Percentiles rank a stretch among this genome's conserved stretches.
These are phyloP conservation scores for Gymnorhina tibicen DNA, from an alignment of 2,113 vertebrate genomes.

Conservation along the genomic window DNA sequence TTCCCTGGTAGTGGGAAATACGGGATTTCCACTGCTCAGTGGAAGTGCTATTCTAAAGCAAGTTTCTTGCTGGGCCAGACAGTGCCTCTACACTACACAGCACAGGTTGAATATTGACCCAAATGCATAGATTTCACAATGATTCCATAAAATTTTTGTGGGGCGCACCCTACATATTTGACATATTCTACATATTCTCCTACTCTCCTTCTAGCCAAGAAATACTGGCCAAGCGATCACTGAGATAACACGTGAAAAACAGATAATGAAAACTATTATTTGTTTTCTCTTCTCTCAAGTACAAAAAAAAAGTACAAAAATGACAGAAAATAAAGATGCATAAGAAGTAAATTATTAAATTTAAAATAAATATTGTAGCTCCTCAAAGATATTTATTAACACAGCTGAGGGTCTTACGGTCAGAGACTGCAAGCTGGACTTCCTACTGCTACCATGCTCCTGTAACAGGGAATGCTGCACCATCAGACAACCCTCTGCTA, in stretches of 20 bases:
- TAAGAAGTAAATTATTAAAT: background rate
- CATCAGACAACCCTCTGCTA: background rate
- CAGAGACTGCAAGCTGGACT: background rate
- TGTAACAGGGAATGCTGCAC: background rate
- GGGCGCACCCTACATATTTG: background rate
- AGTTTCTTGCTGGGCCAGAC: background rate
- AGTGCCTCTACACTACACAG: background rate
- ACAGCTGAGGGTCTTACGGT: background rate
- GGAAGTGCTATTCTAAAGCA: background rate
- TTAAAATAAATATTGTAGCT: background rate
- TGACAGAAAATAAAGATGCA: background rate
- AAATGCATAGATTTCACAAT: background rate
- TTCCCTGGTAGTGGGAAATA: background rate
- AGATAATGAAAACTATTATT: background rate
- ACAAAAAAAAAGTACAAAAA: background rate
- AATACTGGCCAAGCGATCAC: background rate
- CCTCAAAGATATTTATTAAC: background rate
- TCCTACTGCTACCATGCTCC: background rate
- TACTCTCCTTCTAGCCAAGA: background rate
- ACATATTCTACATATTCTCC: background rate
- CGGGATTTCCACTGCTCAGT: background rate
- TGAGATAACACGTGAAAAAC: background rate
- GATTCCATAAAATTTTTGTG: background rate
- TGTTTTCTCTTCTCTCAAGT: background rate
- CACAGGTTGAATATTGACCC: background rate